These are phyloP conservation scores for Phortica okadai DNA, from an alignment of 2,888 invertebrate genomes.

Conservation along the genomic window DNA sequence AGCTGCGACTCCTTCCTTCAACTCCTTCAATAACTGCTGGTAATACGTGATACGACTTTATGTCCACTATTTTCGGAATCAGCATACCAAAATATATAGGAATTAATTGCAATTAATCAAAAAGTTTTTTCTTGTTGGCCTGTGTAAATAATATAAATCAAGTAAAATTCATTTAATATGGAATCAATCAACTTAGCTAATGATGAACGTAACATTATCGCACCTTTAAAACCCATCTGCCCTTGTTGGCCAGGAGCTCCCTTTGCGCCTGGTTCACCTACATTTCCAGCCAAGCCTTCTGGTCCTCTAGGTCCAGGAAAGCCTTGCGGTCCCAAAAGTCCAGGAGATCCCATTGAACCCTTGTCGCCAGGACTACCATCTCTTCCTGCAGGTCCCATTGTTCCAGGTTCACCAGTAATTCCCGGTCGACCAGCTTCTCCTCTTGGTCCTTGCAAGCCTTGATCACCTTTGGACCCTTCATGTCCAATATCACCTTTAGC, in stretches of 20 bases:
- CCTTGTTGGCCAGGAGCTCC: constrained; percentile 86
- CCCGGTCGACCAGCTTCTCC: constrained; percentile 90
- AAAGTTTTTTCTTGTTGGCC: too few species aligned
- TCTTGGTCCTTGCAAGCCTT: constrained; percentile 86
- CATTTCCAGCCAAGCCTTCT: constrained; percentile 85
- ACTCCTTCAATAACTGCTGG: too few species aligned
- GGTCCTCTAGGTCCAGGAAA: constrained; percentile 89
- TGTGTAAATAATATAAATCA: background rate
- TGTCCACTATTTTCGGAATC: too few species aligned
- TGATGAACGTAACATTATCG: background rate
- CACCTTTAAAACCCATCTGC: constrained; percentile 86
- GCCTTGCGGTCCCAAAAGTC: constrained; percentile 86
- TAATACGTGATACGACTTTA: too few species aligned
- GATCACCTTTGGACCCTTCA: constrained; percentile 87
- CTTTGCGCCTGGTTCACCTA: constrained; percentile 85
- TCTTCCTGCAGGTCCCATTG: constrained; percentile 85
- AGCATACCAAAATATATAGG: too few species aligned
- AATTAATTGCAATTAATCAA: too few species aligned
- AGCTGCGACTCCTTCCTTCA: too few species aligned
- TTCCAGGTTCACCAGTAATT: constrained; percentile 85
- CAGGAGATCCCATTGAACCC: constrained; percentile 84
- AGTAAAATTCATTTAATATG: background rate
- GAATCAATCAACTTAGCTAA: background rate
- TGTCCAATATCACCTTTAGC: constrained; percentile 88
- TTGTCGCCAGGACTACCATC: constrained; percentile 90